Percentiles rank a stretch among this genome's conserved stretches.
Conservation (phyloP, 2,113 vertebrate genomes). For the Eulemur macaco region DNA sequence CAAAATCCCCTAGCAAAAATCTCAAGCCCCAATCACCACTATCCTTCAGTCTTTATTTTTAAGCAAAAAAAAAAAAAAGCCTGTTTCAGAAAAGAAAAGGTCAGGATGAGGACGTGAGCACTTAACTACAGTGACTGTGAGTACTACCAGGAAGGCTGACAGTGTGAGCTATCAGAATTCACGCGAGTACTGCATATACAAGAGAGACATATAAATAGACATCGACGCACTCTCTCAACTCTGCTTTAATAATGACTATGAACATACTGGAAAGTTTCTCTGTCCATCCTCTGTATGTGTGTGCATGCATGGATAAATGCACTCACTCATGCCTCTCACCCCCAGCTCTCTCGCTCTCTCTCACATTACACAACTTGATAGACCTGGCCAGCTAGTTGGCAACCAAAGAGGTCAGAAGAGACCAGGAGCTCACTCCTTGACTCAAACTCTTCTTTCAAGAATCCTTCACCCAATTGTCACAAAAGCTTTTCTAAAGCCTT, state of each 20-base stretch:
- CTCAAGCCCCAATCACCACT: neutral
- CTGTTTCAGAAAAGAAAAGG: neutral
- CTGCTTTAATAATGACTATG: neutral
- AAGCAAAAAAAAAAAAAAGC: neutral
- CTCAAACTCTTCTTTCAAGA: conserved; percentile 37
- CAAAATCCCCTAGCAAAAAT: conserved; percentile 34
- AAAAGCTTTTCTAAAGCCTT: neutral
- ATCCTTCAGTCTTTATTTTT: neutral
- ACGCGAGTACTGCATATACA: neutral
- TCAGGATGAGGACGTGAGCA: neutral
- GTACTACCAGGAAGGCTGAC: neutral
- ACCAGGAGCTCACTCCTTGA: neutral
- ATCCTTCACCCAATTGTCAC: neutral
- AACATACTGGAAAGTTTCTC: neutral
- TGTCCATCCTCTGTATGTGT: neutral
- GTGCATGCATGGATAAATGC: rapidly evolving
- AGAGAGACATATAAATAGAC: neutral
- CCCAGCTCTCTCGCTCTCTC: neutral
- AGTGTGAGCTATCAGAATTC: neutral
- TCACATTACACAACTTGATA: neutral
- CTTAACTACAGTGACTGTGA: neutral
- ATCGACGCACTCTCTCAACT: neutral
- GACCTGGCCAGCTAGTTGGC: neutral
- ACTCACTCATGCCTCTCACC: neutral
- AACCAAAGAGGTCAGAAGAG: neutral